Evolutionary conservation across 2,797 vertebrate species (phyloP).

Genomic region (Sebastes minor): DNA sequence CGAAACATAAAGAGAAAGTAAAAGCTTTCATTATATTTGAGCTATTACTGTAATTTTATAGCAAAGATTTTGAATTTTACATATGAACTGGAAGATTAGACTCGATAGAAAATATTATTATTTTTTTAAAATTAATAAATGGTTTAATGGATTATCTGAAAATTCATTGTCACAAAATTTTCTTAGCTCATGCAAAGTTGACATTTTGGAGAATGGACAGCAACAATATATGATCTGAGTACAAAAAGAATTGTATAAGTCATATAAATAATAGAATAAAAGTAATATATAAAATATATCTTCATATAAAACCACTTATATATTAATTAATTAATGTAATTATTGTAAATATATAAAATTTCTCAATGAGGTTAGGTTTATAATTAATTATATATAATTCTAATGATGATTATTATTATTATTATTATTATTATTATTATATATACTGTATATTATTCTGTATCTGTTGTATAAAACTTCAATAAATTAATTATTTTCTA

Average conservation of each 20-base stretch:
- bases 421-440: no score
- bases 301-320: neutral
- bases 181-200: no score
- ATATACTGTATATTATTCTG: neutral
- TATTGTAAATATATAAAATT: neutral
- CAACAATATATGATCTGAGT: neutral
- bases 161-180: neutral
- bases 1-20: rapidly evolving
- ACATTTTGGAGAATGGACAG: neutral
- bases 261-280: neutral
- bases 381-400: neutral
- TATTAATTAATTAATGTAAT: neutral
- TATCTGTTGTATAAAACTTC: neutral
- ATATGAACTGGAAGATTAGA: neutral
- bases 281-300: neutral
- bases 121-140: neutral
- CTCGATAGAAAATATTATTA: neutral
- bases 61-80: neutral
- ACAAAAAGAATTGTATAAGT: neutral
- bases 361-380: neutral
- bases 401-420: no score
- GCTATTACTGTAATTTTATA: neutral
- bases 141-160: neutral
- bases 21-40: neutral
- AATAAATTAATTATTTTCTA: neutral